Evolutionary conservation across 2,113 vertebrate species (phyloP).

Genomic region (Tragulus kanchil): DNA sequence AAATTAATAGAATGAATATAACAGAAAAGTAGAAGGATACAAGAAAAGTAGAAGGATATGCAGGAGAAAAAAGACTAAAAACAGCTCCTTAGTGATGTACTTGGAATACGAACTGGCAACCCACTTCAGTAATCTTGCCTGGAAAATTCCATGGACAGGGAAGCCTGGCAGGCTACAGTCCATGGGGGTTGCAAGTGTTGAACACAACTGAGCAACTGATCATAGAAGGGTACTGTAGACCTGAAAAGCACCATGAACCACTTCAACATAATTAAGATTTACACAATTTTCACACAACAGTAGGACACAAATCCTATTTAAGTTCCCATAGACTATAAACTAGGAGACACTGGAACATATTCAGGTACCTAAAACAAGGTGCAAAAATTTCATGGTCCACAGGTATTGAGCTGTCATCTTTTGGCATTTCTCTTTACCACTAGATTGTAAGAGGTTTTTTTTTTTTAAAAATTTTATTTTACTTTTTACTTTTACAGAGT

Average conservation of each 20-base stretch:
- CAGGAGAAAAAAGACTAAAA: neutral
- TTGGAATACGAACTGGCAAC: neutral
- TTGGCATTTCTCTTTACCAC: neutral
- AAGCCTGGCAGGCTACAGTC: neutral
- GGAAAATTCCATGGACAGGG: neutral
- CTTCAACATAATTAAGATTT: neutral
- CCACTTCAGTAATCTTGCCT: neutral
- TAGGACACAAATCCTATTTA: neutral
- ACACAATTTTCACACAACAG: neutral
- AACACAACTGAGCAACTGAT: neutral
- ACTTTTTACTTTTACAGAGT: too few relatives aligned
- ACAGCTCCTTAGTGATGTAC: neutral
- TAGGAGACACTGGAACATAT: neutral
- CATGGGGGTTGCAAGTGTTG: fast-evolving
- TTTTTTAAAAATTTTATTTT: too few relatives aligned
- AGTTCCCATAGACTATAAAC: neutral
- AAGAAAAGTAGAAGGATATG: neutral
- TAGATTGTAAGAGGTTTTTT: neutral
- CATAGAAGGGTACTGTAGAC: neutral
- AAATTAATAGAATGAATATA: neutral
- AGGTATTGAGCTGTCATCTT: neutral
- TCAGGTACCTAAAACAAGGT: neutral
- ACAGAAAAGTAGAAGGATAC: neutral
- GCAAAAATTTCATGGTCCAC: neutral
- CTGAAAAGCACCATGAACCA: neutral